Evolutionary conservation across 2,888 invertebrate genomes (phyloP).

Genomic region (Eulithis prunata): DNA sequence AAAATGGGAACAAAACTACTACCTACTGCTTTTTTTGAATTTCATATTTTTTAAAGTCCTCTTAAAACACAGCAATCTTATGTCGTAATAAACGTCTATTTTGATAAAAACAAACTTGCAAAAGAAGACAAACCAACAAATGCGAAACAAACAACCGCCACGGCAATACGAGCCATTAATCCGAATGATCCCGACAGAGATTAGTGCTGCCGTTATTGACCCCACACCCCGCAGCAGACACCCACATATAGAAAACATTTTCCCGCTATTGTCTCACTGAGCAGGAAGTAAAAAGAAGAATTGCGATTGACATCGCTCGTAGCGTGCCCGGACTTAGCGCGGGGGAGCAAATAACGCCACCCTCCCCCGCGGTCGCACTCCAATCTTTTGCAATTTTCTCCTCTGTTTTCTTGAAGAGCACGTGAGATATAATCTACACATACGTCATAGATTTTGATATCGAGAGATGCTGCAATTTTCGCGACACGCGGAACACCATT

Average conservation of each 20-base stretch:
- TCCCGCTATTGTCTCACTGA: conserved; percentile 76
- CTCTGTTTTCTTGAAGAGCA: conserved; percentile 61
- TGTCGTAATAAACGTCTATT: no score
- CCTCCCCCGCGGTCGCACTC: conserved; percentile 44
- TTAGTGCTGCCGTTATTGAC: conserved; percentile 77
- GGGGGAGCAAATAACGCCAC: conserved; percentile 33
- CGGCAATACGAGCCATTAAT: conserved; percentile 80
- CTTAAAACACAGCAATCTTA: no score
- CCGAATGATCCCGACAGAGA: conserved; percentile 78
- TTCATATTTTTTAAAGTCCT: no score
- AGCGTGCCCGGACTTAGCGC: conserved; percentile 43
- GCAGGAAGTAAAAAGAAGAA: conserved; percentile 72
- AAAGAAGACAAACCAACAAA: conserved; percentile 67
- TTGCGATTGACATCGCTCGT: conserved; percentile 71
- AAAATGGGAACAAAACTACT: no score
- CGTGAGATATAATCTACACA: conserved; percentile 51
- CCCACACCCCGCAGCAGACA: conserved; percentile 61
- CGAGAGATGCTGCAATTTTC: conserved; percentile 47
- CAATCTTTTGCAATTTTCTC: conserved; percentile 56
- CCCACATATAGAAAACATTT: conserved; percentile 77
- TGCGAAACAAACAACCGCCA: conserved; percentile 76
- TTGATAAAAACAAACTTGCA: conserved; percentile 64
- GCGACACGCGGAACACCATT: conserved; percentile 53
- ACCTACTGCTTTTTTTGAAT: no score
- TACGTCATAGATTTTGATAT: conserved; percentile 29